Evolutionary conservation across 2,888 invertebrate species (phyloP), one percentile per base, ranked within the genome.

Genomic region (Bombylius discolor): DNA sequence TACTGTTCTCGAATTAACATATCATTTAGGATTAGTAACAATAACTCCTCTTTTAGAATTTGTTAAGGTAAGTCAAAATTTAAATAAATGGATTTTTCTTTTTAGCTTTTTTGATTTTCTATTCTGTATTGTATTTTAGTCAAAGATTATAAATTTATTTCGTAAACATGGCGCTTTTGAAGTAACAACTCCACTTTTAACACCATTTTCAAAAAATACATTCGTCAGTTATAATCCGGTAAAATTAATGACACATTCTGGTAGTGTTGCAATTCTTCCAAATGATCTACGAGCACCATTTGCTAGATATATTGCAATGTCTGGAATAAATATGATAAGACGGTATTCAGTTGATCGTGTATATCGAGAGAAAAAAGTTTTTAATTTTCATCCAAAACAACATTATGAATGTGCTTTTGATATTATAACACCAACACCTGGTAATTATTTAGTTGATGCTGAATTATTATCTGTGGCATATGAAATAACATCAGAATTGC

Each of bases 391-490:
- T 73, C 97, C 97, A 0, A 80, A 86, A 60, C 94, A 96, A 74
- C 79, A 89, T 23, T 84, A 85, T 56, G 94, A 95, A 71, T 93
- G 93, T 72, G 90, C 91, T 3, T 95, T 95, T 72, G 97, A 97
- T 71, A 89, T 97, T 58, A 86, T 96, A 39, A 86, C 88, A 5
- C 83, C 90, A 4, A 81, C 78, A 58, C 77, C 81, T 57, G 84
- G 84, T 78, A 81, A 84, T 62, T 76, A 88, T 39, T 80, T 92
- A 73, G 80, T 87, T 0, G 95, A 96, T 67, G 91, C 92, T 0
- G 96, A 97, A 68, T 72, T 94, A 0, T 73, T 96, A 11, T 83
- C 84, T 1, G 81, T 92, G 1, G 84, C 87, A 0, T 83, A 83
- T 69, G 86, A 90, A 71, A 80, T 89, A 48, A 77, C 87, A 48